Evolutionary conservation across 2,888 invertebrate species (phyloP), one percentile per base, ranked within the genome.

Genomic region (Crepidodera aurea): DNA sequence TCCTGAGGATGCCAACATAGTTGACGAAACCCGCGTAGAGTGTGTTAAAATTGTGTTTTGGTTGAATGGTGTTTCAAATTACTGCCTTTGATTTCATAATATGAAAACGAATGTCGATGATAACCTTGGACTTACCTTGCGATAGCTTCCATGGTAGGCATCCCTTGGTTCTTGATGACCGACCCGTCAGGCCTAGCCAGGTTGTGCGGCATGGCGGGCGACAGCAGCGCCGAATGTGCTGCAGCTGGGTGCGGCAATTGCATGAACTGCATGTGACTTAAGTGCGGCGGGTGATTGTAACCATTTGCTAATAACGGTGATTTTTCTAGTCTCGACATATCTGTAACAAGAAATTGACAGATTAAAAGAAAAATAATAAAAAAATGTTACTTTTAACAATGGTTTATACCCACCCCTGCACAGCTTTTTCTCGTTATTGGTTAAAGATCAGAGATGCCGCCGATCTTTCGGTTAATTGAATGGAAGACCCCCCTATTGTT

Each of bases 201-300:
- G 51, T 90, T 92, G 78, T 94, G 94, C 8, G 94, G 92, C 88
- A 92, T 91, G 53, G 94, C 94, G 10, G 95, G 94, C 58, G 94
- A 94, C 85, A 95, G 88, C 70, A 94, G 88, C 62, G 94, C 93
- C 64, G 88, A 87, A 79, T 87, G 87, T 46, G 86, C 87, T 63
- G 86, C 84, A 56, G 89, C 88, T 54, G 89, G 88, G 80, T 92
- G 93, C 69, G 89, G 88, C 81, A 94, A 88, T 81, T 94, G 94
- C 93, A 94, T 94, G 84, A 95, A 94, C 78, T 94, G 94, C 93
- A 96, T 94, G 77, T 94, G 95, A 78, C 93, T 93, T 81, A 93
- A 90, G 64, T 93, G 92, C 61, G 95, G 95, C 63, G 94, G 95
- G 71, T 94, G 94, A 83, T 94, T 95, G 86, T 95, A 96, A 67